Evolutionary conservation across 2,888 invertebrate species (phyloP), one percentile per base, ranked within the genome.

Genomic region (Leptura quadrifasciata): DNA sequence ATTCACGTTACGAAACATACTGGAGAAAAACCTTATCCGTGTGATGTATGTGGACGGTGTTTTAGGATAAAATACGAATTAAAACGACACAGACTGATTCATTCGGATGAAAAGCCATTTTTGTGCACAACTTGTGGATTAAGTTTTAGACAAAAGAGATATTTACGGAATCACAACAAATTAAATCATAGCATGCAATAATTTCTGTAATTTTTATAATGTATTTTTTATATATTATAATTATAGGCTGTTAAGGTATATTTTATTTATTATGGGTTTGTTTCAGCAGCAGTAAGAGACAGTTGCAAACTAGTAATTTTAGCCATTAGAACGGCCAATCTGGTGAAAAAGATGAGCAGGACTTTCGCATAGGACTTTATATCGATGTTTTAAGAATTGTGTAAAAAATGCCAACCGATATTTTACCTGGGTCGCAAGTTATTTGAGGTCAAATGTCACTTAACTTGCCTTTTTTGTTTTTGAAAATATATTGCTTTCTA

Each of bases 41-140:
- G 93, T 84, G 89, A 89, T 47, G 87, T 90, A 20, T 93, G 94
- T 86, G 91, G 91, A 1, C 89, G 91, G 60, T 87, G 89, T 18
- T 93, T 93, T 87, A 88, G 93, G 1, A 91, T 92, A 80, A 91
- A 91, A 39, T 91, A 92, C 84, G 93, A 93, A 82, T 85, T 93
- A 24, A 90, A 90, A 81, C 88, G 90, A 68, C 94, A 94, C 83
- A 88, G 87, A 77, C 85, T 91, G 3, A 88, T 91, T 57, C 91
- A 92, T 84, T 90, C 89, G 0, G 90, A 91, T 77, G 90, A 90
- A 10, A 91, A 91, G 82, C 91, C 91, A 17, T 91, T 90, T 85
- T 84, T 84, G 24, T 91, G 91, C 82, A 81, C 82, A 4, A 86
- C 88, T 1, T 91, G 91, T 80, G 88, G 88, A 10, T 82, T 89